These are phyloP conservation scores for Acanthis flammea DNA, from an alignment of 2,797 vertebrate species.

Conservation along the genomic window DNA sequence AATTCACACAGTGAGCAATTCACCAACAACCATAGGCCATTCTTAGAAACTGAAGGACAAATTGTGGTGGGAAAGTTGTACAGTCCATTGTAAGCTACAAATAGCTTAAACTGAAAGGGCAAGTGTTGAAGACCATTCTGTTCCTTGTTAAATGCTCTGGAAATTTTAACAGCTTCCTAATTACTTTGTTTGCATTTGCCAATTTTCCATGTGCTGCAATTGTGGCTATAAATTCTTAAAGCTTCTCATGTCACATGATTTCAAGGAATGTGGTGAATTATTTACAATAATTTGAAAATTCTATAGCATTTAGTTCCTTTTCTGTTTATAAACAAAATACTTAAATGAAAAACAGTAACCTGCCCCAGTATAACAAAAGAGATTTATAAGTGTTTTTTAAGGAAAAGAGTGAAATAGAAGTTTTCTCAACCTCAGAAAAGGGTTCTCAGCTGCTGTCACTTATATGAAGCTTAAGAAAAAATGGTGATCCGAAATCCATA, in stretches of 20 bases:
- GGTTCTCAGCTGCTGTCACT: not conserved
- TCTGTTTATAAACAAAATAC: not conserved
- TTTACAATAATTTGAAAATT: slow-evolving; percentile 10
- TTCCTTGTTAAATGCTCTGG: slow-evolving; percentile 34
- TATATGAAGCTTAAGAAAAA: not conserved
- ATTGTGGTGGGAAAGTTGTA: not conserved
- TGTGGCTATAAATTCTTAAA: slow-evolving; percentile 20
- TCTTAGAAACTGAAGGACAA: not conserved
- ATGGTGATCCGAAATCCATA: not conserved
- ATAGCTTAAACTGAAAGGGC: slow-evolving; percentile 22
- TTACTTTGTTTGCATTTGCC: slow-evolving; percentile 56
- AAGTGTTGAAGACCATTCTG: slow-evolving; percentile 13
- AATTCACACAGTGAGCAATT: not conserved
- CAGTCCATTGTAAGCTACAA: not conserved
- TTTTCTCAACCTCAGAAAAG: not conserved
- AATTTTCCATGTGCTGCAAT: slow-evolving; percentile 53
- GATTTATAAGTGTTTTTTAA: not conserved
- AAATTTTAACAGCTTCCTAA: slow-evolving; percentile 60
- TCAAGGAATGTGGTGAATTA: slow-evolving; percentile 27
- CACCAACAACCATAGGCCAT: not conserved
- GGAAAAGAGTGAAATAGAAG: not conserved
- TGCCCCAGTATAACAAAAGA: not conserved
- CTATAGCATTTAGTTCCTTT: not conserved
- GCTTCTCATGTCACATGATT: not conserved
- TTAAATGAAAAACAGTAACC: not conserved